Base-by-base conservation (phyloP, 2,797 vertebrate species). In the Sebastes iracundus region DNA sequence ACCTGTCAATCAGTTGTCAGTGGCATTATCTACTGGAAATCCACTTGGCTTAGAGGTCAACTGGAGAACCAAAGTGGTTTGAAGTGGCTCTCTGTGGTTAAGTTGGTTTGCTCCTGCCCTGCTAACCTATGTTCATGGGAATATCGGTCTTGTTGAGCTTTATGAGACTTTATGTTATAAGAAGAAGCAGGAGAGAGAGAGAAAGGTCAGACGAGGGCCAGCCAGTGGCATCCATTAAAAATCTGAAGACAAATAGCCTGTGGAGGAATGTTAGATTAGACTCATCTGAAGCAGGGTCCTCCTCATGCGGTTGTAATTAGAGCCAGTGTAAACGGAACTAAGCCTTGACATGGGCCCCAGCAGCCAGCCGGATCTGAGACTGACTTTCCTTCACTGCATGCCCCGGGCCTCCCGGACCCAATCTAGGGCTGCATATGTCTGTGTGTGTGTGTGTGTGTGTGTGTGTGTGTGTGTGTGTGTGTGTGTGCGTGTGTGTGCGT, bases 221-320 rank as follows among this genome's bases (percentile, higher is more conserved):
- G 82, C 67, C 85, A 81, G 59, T 89, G 90, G 91, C 88, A 92
- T 94, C 89, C 86, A 91, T 94, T 89, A 85, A 92, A 93, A 94
- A 92, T 90, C 66, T 78, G 61, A 88, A 91, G 90, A 87, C 72
- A 91, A 94, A 94, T 90, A 92, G 87, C 85, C 90, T 79, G 86
- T 82, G 90, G 91, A 88, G 89, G 88, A 94, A 93, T 90, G 92
- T 77, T 87, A 86, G 89, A 91, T 94, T 88, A 84, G 82, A 83
- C 81, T 92, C 88, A 92, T 94, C 91, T 92, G 90, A 93, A 86
- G 88, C 87, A 62, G 88, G 85, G 87, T 90, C 81, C 83, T 88
- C 80, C 91, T 95, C 95, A 94, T 95, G 93, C 87, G 91, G 94
- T 94, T 94, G 95, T 94, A 95, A 95, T 95, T 95, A 95, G 90